Conservation (phyloP, 1,140 invertebrate genomes). For the Heliconius nattereri region DNA sequence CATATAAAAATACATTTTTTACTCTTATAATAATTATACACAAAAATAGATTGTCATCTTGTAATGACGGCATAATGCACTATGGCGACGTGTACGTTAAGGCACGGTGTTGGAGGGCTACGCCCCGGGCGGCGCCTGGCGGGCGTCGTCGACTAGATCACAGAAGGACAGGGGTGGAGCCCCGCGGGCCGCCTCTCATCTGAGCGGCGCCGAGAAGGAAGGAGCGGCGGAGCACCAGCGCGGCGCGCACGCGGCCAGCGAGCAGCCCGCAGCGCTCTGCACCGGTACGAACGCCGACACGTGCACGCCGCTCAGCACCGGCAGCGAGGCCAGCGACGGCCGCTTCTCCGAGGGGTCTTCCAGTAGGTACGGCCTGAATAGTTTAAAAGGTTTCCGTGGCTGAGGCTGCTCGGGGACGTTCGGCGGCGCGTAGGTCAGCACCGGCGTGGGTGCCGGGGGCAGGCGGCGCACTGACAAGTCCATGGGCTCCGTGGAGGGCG, state of each 20-base stretch:
- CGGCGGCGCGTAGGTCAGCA: slow-evolving; percentile 41
- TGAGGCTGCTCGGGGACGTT: slow-evolving; percentile 46
- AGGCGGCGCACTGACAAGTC: slow-evolving; percentile 79
- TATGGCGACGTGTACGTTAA: slow-evolving; percentile 76
- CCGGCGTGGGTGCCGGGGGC: slow-evolving; percentile 52
- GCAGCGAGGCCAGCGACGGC: slow-evolving; percentile 59
- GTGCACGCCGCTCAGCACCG: slow-evolving; percentile 57
- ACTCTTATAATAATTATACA: slow-evolving; percentile 71
- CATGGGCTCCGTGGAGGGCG: slow-evolving; percentile 73
- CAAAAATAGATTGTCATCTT: slow-evolving; percentile 75
- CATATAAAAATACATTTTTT: slow-evolving; percentile 79
- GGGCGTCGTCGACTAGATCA: slow-evolving; percentile 79
- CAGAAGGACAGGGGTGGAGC: slow-evolving; percentile 62
- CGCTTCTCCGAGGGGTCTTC: slow-evolving; percentile 65
- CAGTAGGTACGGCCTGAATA: slow-evolving; percentile 84
- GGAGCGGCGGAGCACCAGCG: slow-evolving; percentile 61
- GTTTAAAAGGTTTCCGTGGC: slow-evolving; percentile 80
- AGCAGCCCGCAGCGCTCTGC: slow-evolving; percentile 64
- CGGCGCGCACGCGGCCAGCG: slow-evolving; percentile 58
- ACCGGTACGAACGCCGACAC: slow-evolving; percentile 72
- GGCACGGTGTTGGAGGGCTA: slow-evolving; percentile 76
- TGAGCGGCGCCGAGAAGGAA: slow-evolving; percentile 67
- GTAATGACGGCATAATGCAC: slow-evolving; percentile 74
- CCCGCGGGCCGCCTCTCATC: slow-evolving; percentile 67
- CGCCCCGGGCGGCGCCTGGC: slow-evolving; percentile 75